These are phyloP conservation scores for Xiphophorus birchmanni DNA, from an alignment of 2,797 vertebrate genomes.

Conservation along the genomic window DNA sequence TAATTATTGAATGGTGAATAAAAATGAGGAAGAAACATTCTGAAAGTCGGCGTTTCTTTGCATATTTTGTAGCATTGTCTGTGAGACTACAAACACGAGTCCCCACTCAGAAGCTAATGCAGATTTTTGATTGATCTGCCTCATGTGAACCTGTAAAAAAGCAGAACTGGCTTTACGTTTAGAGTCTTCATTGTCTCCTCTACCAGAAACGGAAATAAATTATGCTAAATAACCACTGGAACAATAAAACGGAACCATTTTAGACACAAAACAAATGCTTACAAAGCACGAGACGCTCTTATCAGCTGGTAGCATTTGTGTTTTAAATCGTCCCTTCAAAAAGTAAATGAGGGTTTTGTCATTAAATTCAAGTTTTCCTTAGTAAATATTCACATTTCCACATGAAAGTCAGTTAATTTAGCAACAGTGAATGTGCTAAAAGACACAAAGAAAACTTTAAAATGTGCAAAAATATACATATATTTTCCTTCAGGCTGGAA, in stretches of 20 bases:
- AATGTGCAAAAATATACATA: accelerated
- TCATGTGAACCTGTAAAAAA: not conserved
- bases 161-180: not conserved
- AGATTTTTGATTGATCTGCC: not conserved
- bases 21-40: too few species aligned
- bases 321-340: not conserved
- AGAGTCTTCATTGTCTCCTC: not conserved
- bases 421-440: too few species aligned
- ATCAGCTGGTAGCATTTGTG: not conserved
- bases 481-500: not conserved
- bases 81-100: too few species aligned
- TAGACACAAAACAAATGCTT: not conserved
- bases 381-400: not conserved
- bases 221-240: too few species aligned
- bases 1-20: too few species aligned
- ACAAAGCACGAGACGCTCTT: not conserved
- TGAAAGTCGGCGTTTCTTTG: too few species aligned
- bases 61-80: too few species aligned
- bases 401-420: not conserved
- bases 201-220: not conserved
- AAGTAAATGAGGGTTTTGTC: not conserved
- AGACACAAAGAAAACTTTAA: not conserved
- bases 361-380: not conserved
- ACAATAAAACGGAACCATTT: not conserved
- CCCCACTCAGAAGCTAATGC: too few species aligned